Conservation (phyloP, 2,888 invertebrate species). For the Leptopilina syphax region DNA sequence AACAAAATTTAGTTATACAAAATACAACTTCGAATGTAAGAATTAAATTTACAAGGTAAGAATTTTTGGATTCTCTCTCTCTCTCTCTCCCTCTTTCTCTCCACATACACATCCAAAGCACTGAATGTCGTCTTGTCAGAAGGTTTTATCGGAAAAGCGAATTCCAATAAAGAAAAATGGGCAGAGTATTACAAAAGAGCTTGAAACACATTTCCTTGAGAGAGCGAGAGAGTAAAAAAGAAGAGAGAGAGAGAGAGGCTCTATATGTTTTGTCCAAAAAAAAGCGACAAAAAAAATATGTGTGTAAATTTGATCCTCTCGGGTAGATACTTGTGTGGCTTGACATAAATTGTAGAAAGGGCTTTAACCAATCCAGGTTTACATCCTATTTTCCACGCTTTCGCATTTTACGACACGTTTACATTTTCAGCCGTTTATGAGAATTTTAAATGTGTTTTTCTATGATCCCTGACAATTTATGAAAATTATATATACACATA, state of each 20-base stretch:
- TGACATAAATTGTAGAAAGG: conserved; percentile 19
- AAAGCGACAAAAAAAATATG: background rate
- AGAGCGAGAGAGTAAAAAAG: background rate
- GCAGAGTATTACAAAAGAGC: background rate
- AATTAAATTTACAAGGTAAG: background rate
- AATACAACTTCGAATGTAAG: background rate
- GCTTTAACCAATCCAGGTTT: conserved; percentile 18
- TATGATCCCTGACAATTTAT: conserved; percentile 13
- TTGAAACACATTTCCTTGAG: background rate
- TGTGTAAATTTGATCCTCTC: conserved; percentile 11
- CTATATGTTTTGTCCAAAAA: background rate
- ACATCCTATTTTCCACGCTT: background rate
- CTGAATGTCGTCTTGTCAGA: background rate
- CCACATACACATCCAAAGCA: background rate
- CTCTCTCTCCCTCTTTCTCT: no score
- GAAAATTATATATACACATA: background rate
- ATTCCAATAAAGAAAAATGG: conserved; percentile 11
- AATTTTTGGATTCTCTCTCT: background rate
- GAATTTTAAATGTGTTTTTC: background rate
- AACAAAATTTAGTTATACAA: no score
- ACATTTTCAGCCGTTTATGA: background rate
- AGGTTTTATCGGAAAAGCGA: background rate
- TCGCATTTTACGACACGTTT: conserved; percentile 3
- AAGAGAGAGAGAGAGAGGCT: background rate
- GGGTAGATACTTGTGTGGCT: background rate